These are phyloP conservation scores for Aspidapion aeneum DNA, from an alignment of 2,888 invertebrate species.

Conservation along the genomic window DNA sequence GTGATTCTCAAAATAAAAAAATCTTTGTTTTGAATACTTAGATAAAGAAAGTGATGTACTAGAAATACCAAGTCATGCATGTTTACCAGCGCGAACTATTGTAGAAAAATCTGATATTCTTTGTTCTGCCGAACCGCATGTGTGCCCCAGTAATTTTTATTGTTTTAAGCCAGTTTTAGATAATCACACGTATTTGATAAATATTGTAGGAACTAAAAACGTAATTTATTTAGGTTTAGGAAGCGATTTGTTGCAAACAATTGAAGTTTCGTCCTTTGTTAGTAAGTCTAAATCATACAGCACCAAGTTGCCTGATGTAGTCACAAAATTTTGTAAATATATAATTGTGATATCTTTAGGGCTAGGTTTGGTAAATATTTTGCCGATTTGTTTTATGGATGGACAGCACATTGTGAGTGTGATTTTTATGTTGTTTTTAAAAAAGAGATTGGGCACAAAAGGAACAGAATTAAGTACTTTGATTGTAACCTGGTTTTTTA, in stretches of 20 bases:
- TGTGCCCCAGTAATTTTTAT: constrained; percentile 53
- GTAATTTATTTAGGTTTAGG: constrained; percentile 67
- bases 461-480: constrained; percentile 77
- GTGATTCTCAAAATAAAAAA: constrained; percentile 62
- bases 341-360: constrained; percentile 86
- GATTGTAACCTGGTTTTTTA: constrained; percentile 65
- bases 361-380: constrained; percentile 83
- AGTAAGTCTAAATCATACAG: constrained; percentile 12
- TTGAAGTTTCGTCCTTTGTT: constrained; percentile 46
- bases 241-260: constrained; percentile 66
- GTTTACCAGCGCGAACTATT: constrained; percentile 79
- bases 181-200: constrained; percentile 68
- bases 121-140: constrained; percentile 53
- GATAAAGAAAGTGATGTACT: constrained; percentile 64
- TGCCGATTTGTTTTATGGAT: constrained; percentile 92
- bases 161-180: constrained; percentile 79
- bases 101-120: constrained; percentile 60
- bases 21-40: constrained; percentile 80
- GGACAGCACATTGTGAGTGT: constrained; percentile 72
- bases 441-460: background rate
- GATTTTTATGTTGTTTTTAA: background rate
- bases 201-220: constrained; percentile 49
- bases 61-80: constrained; percentile 75
- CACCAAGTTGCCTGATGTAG: constrained; percentile 53
- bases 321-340: constrained; percentile 75